Conservation (phyloP, 2,888 invertebrate species). For the Phengaris alcon region DNA sequence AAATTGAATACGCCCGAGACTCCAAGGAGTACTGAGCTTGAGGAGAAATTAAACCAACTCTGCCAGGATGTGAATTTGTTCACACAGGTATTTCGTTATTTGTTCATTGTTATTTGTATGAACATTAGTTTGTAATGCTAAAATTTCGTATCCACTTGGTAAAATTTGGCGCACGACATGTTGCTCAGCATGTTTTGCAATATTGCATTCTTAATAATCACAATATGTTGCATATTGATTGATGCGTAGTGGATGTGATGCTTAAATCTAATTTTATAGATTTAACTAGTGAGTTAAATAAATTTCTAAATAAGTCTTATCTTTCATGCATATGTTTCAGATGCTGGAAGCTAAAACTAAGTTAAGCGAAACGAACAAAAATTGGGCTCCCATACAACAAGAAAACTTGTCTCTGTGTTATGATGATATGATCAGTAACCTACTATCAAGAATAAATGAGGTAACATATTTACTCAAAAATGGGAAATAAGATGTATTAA, state of each 20-base stretch:
- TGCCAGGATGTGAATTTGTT: constrained; percentile 64
- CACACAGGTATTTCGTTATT: constrained; percentile 53
- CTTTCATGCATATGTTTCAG: constrained; percentile 44
- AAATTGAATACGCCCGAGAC: constrained; percentile 51
- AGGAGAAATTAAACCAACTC: constrained; percentile 55
- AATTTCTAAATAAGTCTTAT: background rate
- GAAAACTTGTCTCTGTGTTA: constrained; percentile 51
- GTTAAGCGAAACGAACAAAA: constrained; percentile 52
- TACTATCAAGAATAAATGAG: constrained; percentile 63
- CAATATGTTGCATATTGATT: too few relatives aligned
- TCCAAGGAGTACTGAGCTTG: constrained; percentile 55
- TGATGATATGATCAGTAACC: constrained; percentile 57
- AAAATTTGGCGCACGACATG: too few relatives aligned
- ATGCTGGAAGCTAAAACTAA: constrained; percentile 61
- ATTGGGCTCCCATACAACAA: constrained; percentile 45
- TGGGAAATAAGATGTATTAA: constrained; percentile 47
- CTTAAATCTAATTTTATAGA: too few relatives aligned
- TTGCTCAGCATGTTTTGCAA: too few relatives aligned
- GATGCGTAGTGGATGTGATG: too few relatives aligned
- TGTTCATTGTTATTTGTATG: background rate
- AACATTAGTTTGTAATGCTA: background rate
- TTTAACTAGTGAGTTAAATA: too few relatives aligned
- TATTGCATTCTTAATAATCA: too few relatives aligned
- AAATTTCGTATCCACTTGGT: too few relatives aligned
- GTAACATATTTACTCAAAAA: constrained; percentile 61